A percentile compares a stretch with the other conserved stretches of the same genome.
These are phyloP conservation scores for Hypercompe scribonia DNA, from an alignment of 2,888 invertebrate genomes.

Conservation along the genomic window DNA sequence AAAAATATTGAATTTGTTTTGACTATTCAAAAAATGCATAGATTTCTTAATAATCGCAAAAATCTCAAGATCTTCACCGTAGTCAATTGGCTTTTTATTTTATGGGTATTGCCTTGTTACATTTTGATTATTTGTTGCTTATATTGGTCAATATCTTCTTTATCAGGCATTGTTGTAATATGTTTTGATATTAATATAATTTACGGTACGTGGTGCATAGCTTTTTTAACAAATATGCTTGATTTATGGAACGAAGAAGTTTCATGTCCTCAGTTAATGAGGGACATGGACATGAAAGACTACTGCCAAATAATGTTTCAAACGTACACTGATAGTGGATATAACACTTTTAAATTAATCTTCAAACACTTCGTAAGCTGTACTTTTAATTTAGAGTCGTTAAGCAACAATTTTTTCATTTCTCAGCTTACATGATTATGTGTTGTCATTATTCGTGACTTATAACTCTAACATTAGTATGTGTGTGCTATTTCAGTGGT, in stretches of 20 bases:
- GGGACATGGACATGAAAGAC: background rate
- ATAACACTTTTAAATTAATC: conserved; percentile 13
- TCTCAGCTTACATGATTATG: background rate
- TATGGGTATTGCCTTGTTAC: background rate
- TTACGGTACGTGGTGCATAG: conserved; percentile 29
- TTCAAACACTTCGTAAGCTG: conserved; percentile 29
- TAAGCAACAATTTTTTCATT: background rate
- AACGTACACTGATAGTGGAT: conserved; percentile 19
- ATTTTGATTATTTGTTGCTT: background rate
- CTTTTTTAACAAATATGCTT: conserved; percentile 19
- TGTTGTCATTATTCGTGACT: too few relatives aligned
- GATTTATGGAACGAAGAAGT: conserved; percentile 33
- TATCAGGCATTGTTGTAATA: background rate
- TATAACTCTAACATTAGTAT: too few relatives aligned
- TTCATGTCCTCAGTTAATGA: conserved; percentile 1
- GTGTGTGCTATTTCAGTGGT: too few relatives aligned
- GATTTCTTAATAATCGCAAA: conserved; percentile 9
- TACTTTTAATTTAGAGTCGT: background rate
- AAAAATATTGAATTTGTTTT: conserved; percentile 27
- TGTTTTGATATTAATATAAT: conserved; percentile 24
- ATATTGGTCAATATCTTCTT: conserved; percentile 9
- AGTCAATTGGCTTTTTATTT: conserved; percentile 20
- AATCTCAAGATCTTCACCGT: background rate
- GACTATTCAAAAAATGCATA: conserved; percentile 31
- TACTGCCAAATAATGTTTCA: conserved; percentile 13